Conservation (phyloP, 1,140 invertebrate genomes). For the Drosophila gunungcola region DNA sequence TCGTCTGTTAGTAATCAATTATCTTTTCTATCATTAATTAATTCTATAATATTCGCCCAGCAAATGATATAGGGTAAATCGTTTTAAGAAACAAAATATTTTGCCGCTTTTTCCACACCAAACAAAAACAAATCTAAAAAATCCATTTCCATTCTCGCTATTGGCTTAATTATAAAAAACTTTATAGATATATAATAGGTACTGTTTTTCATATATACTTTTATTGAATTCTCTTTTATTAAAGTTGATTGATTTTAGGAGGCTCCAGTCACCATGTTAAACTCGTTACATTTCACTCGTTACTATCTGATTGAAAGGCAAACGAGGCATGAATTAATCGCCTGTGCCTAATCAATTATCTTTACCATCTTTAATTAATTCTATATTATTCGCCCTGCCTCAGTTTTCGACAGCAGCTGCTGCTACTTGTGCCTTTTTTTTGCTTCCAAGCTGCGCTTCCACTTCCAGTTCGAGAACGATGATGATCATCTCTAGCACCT, state of each 20-base stretch:
- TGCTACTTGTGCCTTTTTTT: constrained; percentile 15
- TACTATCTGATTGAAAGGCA: constrained; percentile 34
- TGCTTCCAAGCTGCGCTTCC: constrained; percentile 14
- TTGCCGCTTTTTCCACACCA: too few relatives aligned
- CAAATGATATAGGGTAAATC: too few relatives aligned
- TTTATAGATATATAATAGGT: too few relatives aligned
- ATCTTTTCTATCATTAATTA: constrained; percentile 84
- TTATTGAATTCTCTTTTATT: constrained; percentile 1
- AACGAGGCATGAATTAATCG: constrained; percentile 79
- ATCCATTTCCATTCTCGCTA: too few relatives aligned
- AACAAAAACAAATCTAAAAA: too few relatives aligned
- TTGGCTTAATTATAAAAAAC: too few relatives aligned
- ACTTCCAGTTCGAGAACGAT: constrained; percentile 29
- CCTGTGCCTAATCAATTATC: constrained; percentile 83
- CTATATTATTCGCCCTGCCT: constrained; percentile 78
- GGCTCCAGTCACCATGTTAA: background rate
- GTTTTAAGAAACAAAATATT: too few relatives aligned
- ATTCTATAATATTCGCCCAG: constrained; percentile 82
- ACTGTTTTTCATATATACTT: too few relatives aligned
- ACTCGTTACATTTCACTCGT: constrained; percentile 39
- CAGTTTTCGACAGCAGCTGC: constrained; percentile 67
- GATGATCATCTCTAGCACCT: constrained; percentile 59
- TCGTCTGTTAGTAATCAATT: constrained; percentile 83
- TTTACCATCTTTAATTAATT: constrained; percentile 85
- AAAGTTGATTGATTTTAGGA: background rate